Conservation (phyloP, 1,140 invertebrate genomes). For the Diabrotica virgifera region DNA sequence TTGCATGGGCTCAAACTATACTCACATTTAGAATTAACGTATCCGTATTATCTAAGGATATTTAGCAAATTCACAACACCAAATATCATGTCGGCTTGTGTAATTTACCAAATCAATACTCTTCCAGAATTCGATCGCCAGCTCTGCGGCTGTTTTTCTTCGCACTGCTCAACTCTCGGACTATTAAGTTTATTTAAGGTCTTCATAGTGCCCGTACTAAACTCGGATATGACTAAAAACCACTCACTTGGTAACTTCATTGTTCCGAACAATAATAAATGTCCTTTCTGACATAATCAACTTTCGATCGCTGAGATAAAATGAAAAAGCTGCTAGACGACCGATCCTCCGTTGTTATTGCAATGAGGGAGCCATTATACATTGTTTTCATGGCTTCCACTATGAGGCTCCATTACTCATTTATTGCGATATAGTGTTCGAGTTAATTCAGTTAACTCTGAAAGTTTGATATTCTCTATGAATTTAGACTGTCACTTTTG, state of each 20-base stretch:
- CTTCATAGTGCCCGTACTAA: not conserved
- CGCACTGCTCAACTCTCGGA: not conserved
- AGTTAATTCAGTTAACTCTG: not conserved
- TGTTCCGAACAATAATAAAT: not conserved
- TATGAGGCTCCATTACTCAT: not conserved
- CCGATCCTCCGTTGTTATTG: not conserved
- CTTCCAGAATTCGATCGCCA: no score
- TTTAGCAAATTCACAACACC: no score
- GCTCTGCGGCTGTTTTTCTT: not conserved
- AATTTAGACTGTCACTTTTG: not conserved
- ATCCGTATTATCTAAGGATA: no score
- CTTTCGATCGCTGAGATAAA: not conserved
- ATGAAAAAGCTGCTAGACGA: not conserved
- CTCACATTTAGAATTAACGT: no score
- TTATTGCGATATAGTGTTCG: not conserved
- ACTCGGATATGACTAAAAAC: not conserved
- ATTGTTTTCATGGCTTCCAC: not conserved
- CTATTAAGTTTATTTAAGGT: not conserved
- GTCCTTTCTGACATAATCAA: slow-evolving; percentile 2
- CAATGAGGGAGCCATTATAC: not conserved
- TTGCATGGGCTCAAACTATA: no score
- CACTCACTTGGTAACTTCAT: no score
- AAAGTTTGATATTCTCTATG: not conserved
- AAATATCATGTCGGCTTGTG: no score
- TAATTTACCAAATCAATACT: no score